Percentiles rank a stretch among this genome's conserved stretches.
These are phyloP conservation scores for Synanceia verrucosa DNA, from an alignment of 2,797 vertebrate genomes.

Conservation along the genomic window DNA sequence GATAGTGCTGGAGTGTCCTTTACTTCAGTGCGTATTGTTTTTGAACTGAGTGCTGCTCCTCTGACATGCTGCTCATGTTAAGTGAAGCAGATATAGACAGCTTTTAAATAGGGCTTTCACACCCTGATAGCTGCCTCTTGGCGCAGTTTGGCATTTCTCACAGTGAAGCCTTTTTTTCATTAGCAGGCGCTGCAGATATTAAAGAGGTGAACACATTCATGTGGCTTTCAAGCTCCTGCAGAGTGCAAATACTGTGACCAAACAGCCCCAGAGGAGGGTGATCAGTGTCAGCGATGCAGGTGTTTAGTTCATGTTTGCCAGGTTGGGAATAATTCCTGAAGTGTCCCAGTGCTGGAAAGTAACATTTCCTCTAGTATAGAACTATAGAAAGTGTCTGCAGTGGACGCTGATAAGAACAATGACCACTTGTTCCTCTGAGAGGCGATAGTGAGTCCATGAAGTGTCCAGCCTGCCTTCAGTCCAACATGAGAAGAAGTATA, in stretches of 20 bases:
- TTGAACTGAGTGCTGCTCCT: not conserved
- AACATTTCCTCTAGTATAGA: not conserved
- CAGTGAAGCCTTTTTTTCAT: slow-evolving; percentile 29
- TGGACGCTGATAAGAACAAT: no score
- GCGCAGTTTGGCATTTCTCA: slow-evolving; percentile 13
- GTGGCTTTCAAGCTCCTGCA: slow-evolving; percentile 39
- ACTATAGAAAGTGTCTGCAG: no score
- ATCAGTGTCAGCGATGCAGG: not conserved
- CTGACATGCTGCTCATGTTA: slow-evolving; percentile 1
- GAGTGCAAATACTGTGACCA: not conserved
- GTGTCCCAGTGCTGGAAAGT: not conserved
- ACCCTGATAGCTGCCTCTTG: slow-evolving; percentile 14
- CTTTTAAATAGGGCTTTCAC: slow-evolving; percentile 39
- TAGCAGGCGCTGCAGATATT: slow-evolving; percentile 13
- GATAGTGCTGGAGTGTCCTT: not conserved
- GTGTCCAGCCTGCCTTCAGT: no score
- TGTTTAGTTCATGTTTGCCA: not conserved
- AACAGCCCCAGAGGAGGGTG: slow-evolving; percentile 15
- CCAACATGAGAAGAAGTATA: no score
- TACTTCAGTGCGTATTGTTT: not conserved
- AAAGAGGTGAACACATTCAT: not conserved
- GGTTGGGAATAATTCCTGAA: not conserved
- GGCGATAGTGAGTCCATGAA: no score
- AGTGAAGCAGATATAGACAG: slow-evolving; percentile 13
- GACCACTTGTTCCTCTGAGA: no score